A percentile compares a stretch with the other conserved stretches of the same genome.
Conservation (phyloP, 2,113 vertebrate species). For the Zingel zingel region DNA sequence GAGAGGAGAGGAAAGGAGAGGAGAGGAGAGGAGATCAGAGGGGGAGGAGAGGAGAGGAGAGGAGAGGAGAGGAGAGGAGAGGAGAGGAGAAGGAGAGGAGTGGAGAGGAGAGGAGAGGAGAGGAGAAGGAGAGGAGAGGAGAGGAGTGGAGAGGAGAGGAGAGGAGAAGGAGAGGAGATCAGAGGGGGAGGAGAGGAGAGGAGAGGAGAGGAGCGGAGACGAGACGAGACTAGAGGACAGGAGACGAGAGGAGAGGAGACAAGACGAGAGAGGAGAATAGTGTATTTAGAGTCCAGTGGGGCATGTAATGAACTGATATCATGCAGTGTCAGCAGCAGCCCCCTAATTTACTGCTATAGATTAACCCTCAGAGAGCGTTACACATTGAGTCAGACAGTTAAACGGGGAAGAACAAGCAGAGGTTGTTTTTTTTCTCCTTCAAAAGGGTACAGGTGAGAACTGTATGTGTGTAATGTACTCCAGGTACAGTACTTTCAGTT, state of each 20-base stretch:
- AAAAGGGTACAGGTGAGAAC: not conserved
- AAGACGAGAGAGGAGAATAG: not conserved
- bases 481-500: not conserved
- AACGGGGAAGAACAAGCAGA: not conserved
- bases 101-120: not conserved
- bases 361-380: slow-evolving; percentile 49
- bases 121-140: not conserved
- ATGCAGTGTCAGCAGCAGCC: slow-evolving; percentile 69
- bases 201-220: not conserved
- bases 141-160: not conserved
- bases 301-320: slow-evolving; percentile 60
- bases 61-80: not conserved
- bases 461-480: not conserved
- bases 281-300: slow-evolving; percentile 48
- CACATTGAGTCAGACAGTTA: not conserved
- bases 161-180: not conserved
- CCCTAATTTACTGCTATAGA: slow-evolving; percentile 62
- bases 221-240: not conserved
- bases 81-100: not conserved
- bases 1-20: not conserved
- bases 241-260: not conserved
- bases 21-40: not conserved
- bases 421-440: slow-evolving; percentile 14
- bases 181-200: not conserved
- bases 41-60: not conserved